phyloP scores from a whole-genome alignment of 2,888 invertebrate genomes.

The Eledona agricola region DNA sequence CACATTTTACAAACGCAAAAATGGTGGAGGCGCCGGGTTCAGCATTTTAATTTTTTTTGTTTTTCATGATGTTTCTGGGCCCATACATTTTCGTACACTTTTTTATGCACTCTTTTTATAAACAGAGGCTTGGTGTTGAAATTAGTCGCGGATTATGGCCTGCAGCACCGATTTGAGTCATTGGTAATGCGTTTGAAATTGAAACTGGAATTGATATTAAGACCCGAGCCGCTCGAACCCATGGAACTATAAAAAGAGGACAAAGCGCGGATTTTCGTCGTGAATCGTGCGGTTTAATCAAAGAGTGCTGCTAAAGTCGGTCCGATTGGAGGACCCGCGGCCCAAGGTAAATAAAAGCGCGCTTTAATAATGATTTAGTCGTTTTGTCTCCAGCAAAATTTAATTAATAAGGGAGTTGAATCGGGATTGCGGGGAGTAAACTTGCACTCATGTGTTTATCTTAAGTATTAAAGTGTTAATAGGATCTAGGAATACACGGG shows the following conservation, averaged over 20 bases:
- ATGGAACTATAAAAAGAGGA: neutral
- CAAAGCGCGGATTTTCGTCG: neutral
- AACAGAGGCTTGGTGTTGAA: too few relatives aligned
- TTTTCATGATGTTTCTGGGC: too few relatives aligned
- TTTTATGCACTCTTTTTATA: too few relatives aligned
- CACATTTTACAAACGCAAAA: too few relatives aligned
- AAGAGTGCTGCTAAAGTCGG: too few relatives aligned
- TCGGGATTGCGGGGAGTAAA: constrained; percentile 46
- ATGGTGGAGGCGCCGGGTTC: too few relatives aligned
- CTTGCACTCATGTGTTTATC: constrained; percentile 49
- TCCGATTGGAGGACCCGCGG: too few relatives aligned
- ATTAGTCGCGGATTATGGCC: constrained; percentile 1
- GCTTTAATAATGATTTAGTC: constrained; percentile 43
- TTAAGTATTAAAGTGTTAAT: constrained; percentile 50
- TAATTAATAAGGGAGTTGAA: constrained; percentile 47
- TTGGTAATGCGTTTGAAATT: constrained; percentile 2
- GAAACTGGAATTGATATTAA: too few relatives aligned
- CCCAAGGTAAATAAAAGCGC: constrained; percentile 32
- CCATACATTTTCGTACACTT: too few relatives aligned
- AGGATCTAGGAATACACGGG: constrained; percentile 44
- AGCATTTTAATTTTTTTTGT: too few relatives aligned
- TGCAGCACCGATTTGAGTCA: neutral
- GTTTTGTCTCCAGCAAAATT: constrained; percentile 45
- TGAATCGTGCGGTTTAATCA: too few relatives aligned
- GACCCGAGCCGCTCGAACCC: too few relatives aligned